Evolutionary conservation across 2,888 invertebrate species (phyloP), one percentile per base, ranked within the genome.

Genomic region (Eudemis profundana): DNA sequence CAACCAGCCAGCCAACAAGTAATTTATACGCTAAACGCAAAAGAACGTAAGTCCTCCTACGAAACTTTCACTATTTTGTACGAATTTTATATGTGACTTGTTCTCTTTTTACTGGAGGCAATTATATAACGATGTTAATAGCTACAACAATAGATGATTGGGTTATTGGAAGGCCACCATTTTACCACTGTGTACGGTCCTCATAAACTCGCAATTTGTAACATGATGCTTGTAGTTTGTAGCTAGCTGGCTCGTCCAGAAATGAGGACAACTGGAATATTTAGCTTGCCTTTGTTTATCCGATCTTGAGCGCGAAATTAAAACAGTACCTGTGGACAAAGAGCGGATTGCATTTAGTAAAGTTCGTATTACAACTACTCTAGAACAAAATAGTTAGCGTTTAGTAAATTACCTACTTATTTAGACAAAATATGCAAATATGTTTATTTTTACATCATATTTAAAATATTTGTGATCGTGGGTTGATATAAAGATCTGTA

Each of bases 291-390:
- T 56, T 62, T 40, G 47, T 56, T 14, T 54, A 29, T 27, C 27
- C 15, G 54, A 38, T 38, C 38, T 47, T 40, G 54, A 38, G 47
- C 40, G 38, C 49, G 40, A 63, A 49, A 63, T 63, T 63, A 49
- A 56, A 63, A 29, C 29, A 49, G 56, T 49, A 49, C 63, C 56
- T 63, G 42, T 56, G 33, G 21, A 49, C 49, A 56, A 42, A 56
- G 29, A 51, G 44, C 4, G 14, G 17, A 17, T 21, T 21, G 3
- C 29, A 17, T 29, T 60, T 27, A 50, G 23, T 15, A 4, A 3
- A 21, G 3, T 36, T 57, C n/a, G n/a, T 36, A 12, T 36, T 47
- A 10, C 23, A 2, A 1, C 2, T 10, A 33, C 33, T 10, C 8
- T 12, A 33, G n/a, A n/a, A n/a, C n/a, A n/a, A 33, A 33, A 33